Evolutionary conservation across 1,140 invertebrate genomes (phyloP).

Genomic region (Batillaria attramentaria): DNA sequence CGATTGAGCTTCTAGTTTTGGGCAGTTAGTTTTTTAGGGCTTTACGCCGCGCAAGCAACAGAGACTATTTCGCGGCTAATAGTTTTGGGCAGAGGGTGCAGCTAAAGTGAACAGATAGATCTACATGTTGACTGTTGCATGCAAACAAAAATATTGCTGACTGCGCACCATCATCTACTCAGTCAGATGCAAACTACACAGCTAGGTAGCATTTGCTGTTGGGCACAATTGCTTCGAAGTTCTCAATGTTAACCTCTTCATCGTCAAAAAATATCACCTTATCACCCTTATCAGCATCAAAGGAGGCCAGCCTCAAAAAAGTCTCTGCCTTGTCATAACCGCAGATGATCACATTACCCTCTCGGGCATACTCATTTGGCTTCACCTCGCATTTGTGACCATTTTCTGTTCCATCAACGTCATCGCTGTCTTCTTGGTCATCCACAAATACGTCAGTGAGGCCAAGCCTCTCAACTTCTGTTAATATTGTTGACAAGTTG

Average conservation of each 20-base stretch:
- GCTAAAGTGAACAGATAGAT: too few relatives aligned
- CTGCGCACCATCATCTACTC: too few relatives aligned
- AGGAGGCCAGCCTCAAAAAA: slow-evolving; percentile 1
- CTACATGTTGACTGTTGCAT: too few relatives aligned
- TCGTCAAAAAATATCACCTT: slow-evolving; percentile 23
- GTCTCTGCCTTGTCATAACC: slow-evolving; percentile 21
- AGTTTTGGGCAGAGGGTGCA: too few relatives aligned
- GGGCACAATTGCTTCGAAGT: slow-evolving; percentile 9
- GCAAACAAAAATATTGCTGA: too few relatives aligned
- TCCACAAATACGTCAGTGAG: slow-evolving; percentile 5
- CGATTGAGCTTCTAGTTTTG: too few relatives aligned
- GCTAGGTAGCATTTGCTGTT: slow-evolving; percentile 5
- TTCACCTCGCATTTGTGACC: slow-evolving; percentile 3
- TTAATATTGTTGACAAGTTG: background rate
- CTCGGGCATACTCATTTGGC: background rate
- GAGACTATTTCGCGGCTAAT: too few relatives aligned
- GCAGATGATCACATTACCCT: slow-evolving; percentile 12
- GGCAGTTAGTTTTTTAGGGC: too few relatives aligned
- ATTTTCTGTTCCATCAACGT: background rate
- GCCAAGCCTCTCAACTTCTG: slow-evolving; percentile 1
- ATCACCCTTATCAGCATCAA: background rate
- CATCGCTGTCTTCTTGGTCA: background rate
- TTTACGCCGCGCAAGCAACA: too few relatives aligned
- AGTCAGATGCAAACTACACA: too few relatives aligned
- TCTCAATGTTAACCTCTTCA: background rate